phyloP scores from a whole-genome alignment of 2,113 vertebrate species.

The Bubo bubo region DNA sequence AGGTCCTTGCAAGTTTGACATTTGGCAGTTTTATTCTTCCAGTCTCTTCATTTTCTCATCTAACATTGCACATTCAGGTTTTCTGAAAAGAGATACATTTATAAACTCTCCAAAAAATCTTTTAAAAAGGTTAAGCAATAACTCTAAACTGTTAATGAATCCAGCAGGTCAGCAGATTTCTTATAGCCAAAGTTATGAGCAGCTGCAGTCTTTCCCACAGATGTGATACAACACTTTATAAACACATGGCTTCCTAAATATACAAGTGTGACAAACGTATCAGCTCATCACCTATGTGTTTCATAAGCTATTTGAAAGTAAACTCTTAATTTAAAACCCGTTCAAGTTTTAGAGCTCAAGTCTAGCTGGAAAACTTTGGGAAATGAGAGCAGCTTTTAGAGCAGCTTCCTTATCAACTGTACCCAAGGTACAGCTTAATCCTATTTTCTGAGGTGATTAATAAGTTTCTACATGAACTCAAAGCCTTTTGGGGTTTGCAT shows the following conservation, averaged over 20 bases:
- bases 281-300: neutral
- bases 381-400: neutral
- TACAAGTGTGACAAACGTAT: neutral
- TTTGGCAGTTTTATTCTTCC: neutral
- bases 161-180: conserved; percentile 4
- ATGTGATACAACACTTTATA: neutral
- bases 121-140: neutral
- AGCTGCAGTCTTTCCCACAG: neutral
- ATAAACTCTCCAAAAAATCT: neutral
- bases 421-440: neutral
- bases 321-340: neutral
- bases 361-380: neutral
- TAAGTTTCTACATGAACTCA: neutral
- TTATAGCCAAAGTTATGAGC: neutral
- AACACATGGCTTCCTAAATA: neutral
- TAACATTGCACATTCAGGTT: neutral
- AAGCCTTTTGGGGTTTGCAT: neutral
- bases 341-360: neutral
- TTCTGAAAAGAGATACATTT: neutral
- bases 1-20: conserved; percentile 28
- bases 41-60: neutral
- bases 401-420: neutral
- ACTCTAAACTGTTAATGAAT: neutral
- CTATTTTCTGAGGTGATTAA: neutral
- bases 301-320: neutral